Base-by-base conservation (phyloP, 2,797 vertebrate genomes). In the Harpagifer antarcticus region DNA sequence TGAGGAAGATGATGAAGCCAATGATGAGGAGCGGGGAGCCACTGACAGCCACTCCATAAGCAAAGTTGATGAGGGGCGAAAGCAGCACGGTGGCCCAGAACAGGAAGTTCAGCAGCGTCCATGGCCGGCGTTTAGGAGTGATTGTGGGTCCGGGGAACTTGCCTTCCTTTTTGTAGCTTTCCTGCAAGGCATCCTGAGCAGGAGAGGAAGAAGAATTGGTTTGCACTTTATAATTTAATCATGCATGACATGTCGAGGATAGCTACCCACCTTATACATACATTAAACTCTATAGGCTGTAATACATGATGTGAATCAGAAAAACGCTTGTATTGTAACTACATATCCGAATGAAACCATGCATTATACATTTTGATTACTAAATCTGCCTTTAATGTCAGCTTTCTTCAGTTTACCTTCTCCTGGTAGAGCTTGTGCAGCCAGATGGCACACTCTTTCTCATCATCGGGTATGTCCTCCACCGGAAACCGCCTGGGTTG, bases 371-470 rank as follows among this genome's bases (percentile, higher is more conserved):
- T 56, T 57, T 44, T 44, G 11, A 33, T 12, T 9, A 19, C n/a
- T 10, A 17, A 47, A 4, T 23, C 11, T 9, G 31, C 4, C 16
- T 57, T 59, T 49, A 59, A 12, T 31, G 31, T 19, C 5, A 13
- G 42, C 62, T 62, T 44, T 59, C 2, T 4, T 31, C 8, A 44
- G 11, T 40, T 72, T 93, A 99, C 98, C 96, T 99, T 99, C 88
- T 99, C 98, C 91, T 98, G 97, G 90, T 99, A 99, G 79, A 99
- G 96, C 80, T 96, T 98, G 88, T 99, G 98, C 78, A 99, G 96
- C 98, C 98, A 99, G 72, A 84, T 90, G 17, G 97, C 97, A 33
- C 98, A 98, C 89, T 96, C 97, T 63, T 94, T 93, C 85, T 99
- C 98, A 89, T 99, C 95, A 61, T 93, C 91, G 16, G 98, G 98